Percentiles rank a stretch among this genome's conserved stretches.
Evolutionary conservation across 2,797 vertebrate genomes (phyloP).

Genomic region (Semotilus atromaculatus): DNA sequence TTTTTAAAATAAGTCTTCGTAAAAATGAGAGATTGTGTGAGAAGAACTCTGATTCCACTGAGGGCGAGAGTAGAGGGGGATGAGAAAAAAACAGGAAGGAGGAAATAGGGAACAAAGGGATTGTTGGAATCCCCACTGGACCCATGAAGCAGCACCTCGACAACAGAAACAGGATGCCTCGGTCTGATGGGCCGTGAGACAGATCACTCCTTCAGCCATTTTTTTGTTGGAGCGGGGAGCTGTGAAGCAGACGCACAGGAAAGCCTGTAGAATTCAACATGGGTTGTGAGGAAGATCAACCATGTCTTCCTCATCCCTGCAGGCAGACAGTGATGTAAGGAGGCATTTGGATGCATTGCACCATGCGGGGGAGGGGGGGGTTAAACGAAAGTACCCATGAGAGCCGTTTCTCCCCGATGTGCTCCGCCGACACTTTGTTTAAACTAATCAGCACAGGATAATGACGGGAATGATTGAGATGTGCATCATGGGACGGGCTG

Average conservation of each 20-base stretch:
- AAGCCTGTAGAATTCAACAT: conserved; percentile 19
- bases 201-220: conserved; percentile 23
- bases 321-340: conserved; percentile 17
- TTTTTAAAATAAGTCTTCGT: conserved; percentile 16
- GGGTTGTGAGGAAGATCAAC: conserved; percentile 27
- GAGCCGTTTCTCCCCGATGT: conserved; percentile 14
- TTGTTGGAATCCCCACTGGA: background rate
- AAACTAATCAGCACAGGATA: conserved; percentile 49
- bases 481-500: conserved; percentile 32
- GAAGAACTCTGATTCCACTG: conserved; percentile 14
- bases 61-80: background rate
- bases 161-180: conserved; percentile 15
- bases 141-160: conserved; percentile 5
- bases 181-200: conserved; percentile 41
- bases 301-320: conserved; percentile 28
- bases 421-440: conserved; percentile 37
- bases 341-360: conserved; percentile 34
- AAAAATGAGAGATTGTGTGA: conserved; percentile 4
- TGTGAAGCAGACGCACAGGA: conserved; percentile 12
- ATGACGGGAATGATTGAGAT: conserved; percentile 51
- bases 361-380: background rate
- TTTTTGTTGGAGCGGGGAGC: conserved; percentile 22
- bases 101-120: conserved; percentile 31
- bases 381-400: conserved; percentile 20
- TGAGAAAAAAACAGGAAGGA: background rate